Evolutionary conservation across 2,888 invertebrate species (phyloP).

Genomic region (Eupithecia abbreviata): DNA sequence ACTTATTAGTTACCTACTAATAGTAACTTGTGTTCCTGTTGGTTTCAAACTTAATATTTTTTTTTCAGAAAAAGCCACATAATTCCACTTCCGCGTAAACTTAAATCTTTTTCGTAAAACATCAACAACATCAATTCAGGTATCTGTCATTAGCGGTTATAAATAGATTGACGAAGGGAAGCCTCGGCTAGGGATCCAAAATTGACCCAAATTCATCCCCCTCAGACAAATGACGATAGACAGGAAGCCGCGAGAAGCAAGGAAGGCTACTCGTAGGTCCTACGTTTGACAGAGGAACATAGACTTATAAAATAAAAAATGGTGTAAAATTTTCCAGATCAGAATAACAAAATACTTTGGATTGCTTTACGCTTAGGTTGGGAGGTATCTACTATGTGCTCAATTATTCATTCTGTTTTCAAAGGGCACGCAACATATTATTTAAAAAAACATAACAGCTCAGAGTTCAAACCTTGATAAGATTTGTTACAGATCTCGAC

Average conservation of each 20-base stretch:
- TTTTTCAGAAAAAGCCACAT: constrained; percentile 6
- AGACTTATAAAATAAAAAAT: too few relatives aligned
- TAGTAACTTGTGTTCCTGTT: too few relatives aligned
- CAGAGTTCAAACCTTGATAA: too few relatives aligned
- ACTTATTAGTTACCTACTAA: too few relatives aligned
- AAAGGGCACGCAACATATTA: too few relatives aligned
- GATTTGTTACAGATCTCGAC: too few relatives aligned
- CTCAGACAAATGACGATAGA: constrained; percentile 18
- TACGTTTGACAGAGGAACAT: neutral
- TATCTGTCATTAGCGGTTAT: constrained; percentile 49
- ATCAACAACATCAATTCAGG: constrained; percentile 48
- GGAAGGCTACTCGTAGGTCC: neutral
- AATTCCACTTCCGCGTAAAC: constrained; percentile 21
- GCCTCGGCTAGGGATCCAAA: constrained; percentile 51
- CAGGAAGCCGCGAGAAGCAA: neutral
- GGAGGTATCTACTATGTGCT: too few relatives aligned
- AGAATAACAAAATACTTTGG: too few relatives aligned
- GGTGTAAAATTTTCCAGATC: too few relatives aligned
- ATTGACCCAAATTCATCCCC: constrained; percentile 65
- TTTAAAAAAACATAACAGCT: too few relatives aligned
- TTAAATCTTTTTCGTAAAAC: constrained; percentile 42
- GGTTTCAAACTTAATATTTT: neutral
- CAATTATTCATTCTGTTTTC: too few relatives aligned
- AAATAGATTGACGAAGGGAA: constrained; percentile 56
- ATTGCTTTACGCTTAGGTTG: too few relatives aligned